phyloP scores from a whole-genome alignment of 2,797 vertebrate species.

The Cheirogaleus major region DNA sequence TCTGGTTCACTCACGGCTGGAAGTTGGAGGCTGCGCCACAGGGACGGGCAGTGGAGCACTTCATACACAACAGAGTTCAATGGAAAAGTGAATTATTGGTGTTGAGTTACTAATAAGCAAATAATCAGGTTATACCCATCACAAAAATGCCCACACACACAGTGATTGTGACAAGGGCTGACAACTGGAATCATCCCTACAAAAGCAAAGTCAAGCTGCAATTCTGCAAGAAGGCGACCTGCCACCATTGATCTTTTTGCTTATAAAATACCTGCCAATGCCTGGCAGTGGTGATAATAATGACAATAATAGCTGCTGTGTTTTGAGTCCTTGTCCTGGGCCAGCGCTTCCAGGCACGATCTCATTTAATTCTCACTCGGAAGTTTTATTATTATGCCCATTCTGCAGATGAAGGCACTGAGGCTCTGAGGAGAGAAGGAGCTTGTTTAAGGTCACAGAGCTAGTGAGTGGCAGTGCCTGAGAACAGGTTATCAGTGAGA shows the following conservation, averaged over 20 bases:
- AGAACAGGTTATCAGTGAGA: not conserved
- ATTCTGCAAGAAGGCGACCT: not conserved
- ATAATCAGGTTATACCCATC: not conserved
- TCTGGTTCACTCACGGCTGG: not conserved
- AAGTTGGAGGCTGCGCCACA: accelerated
- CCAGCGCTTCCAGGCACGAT: no score
- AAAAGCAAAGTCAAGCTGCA: not conserved
- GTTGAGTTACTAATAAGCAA: not conserved
- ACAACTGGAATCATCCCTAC: not conserved
- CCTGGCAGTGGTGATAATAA: accelerated
- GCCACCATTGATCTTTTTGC: not conserved
- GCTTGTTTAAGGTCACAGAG: not conserved
- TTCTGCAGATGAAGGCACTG: not conserved
- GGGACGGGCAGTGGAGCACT: not conserved
- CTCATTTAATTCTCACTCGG: not conserved
- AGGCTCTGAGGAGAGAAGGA: not conserved
- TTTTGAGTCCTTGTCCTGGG: accelerated
- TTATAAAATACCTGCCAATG: not conserved
- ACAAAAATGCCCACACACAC: not conserved
- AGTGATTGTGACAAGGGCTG: not conserved
- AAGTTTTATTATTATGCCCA: not conserved
- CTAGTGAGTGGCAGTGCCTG: not conserved
- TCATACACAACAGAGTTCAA: not conserved
- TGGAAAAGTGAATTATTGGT: not conserved
- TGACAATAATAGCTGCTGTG: accelerated